These are phyloP conservation scores for Scaptomyza pallida DNA, from an alignment of 1,140 invertebrate species.

Conservation along the genomic window DNA sequence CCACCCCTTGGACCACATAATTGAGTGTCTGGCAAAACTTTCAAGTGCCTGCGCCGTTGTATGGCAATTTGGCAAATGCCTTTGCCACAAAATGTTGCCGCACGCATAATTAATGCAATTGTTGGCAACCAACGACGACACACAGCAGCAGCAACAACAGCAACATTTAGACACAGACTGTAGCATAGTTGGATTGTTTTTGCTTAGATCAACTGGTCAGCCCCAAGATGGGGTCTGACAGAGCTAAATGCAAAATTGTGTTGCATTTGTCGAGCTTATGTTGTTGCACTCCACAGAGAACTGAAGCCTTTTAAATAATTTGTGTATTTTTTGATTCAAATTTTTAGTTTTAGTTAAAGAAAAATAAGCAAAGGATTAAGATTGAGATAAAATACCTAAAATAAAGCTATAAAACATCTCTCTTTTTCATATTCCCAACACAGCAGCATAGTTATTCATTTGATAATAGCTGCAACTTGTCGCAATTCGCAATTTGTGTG, in stretches of 20 bases:
- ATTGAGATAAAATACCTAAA: too few relatives aligned
- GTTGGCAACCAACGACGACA: slow-evolving; percentile 44
- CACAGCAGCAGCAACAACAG: background rate
- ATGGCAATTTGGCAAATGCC: slow-evolving; percentile 46
- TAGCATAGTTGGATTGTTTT: slow-evolving; percentile 12
- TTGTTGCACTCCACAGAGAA: background rate
- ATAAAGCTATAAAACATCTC: too few relatives aligned
- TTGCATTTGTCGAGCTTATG: background rate
- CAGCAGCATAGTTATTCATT: too few relatives aligned
- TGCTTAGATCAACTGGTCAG: slow-evolving; percentile 11
- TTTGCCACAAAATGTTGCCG: slow-evolving; percentile 52
- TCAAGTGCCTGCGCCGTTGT: slow-evolving; percentile 38
- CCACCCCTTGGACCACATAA: slow-evolving; percentile 32
- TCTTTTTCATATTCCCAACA: too few relatives aligned
- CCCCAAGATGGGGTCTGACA: background rate
- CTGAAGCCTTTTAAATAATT: slow-evolving; percentile 26
- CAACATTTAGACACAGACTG: background rate
- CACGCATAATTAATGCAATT: slow-evolving; percentile 78
- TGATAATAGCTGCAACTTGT: background rate
- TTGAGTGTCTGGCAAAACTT: slow-evolving; percentile 53
- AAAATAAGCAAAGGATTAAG: too few relatives aligned
- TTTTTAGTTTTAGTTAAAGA: background rate
- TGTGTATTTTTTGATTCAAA: slow-evolving; percentile 15
- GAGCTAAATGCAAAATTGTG: slow-evolving; percentile 42
- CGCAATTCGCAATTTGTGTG: background rate